Percentiles rank a stretch among this genome's conserved stretches.
These are phyloP conservation scores for Drosophila mulleri DNA, from an alignment of 2,888 invertebrate genomes.

Conservation along the genomic window DNA sequence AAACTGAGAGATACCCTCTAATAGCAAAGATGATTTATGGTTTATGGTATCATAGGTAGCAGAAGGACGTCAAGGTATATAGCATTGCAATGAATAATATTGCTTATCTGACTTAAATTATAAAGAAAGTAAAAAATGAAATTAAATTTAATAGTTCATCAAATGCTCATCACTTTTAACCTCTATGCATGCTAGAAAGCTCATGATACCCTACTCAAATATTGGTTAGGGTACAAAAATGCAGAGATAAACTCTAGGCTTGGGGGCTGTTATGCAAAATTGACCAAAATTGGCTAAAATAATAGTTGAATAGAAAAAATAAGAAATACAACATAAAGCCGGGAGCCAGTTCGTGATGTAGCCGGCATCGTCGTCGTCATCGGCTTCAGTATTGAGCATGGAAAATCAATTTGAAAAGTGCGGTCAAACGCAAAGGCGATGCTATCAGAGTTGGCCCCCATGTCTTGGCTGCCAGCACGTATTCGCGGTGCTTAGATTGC, in stretches of 20 bases:
- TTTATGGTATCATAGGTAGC: background rate
- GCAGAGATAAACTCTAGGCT: constrained; percentile 12
- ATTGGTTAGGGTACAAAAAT: constrained; percentile 24
- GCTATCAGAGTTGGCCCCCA: constrained; percentile 47
- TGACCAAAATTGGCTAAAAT: constrained; percentile 62
- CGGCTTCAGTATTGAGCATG: constrained; percentile 30
- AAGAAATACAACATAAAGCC: constrained; percentile 47
- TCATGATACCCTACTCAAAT: background rate
- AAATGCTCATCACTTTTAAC: no score
- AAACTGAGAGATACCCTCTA: constrained; percentile 31
- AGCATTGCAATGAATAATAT: background rate
- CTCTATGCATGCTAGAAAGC: background rate
- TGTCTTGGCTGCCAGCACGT: constrained; percentile 61
- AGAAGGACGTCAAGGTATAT: background rate
- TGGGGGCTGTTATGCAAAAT: constrained; percentile 58
- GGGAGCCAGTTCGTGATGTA: constrained; percentile 63
- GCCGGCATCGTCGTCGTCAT: constrained; percentile 17
- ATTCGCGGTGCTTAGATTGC: constrained; percentile 62
- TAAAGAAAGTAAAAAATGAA: no score
- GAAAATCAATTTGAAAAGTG: constrained; percentile 47
- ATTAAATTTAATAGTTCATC: background rate
- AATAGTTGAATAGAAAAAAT: constrained; percentile 28
- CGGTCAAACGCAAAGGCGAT: constrained; percentile 54
- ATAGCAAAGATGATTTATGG: background rate
- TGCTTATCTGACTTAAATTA: background rate